A percentile compares a stretch with the other conserved stretches of the same genome.
These are phyloP conservation scores for Peromyscus maniculatus DNA, from an alignment of 2,113 vertebrate species.

Conservation along the genomic window DNA sequence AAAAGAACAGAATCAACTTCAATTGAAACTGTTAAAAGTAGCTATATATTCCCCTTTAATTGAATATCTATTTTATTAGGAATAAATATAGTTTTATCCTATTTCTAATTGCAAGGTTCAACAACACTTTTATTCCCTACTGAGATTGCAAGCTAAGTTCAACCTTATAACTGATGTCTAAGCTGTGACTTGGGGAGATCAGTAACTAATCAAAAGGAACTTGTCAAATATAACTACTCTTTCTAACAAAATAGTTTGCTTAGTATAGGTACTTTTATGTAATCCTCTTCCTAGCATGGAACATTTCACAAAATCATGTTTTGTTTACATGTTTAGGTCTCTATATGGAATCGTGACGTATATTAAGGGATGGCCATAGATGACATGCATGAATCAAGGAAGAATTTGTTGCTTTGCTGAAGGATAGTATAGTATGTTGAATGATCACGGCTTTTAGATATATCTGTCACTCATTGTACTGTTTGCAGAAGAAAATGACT, in stretches of 20 bases:
- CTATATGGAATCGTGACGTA: neutral
- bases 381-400: neutral
- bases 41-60: neutral
- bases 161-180: neutral
- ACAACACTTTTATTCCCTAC: neutral
- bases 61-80: neutral
- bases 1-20: neutral
- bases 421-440: too few species aligned
- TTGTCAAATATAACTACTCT: neutral
- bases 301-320: neutral
- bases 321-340: neutral
- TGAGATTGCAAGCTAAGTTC: neutral
- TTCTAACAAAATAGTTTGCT: neutral
- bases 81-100: neutral
- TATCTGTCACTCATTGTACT: neutral
- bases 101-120: neutral
- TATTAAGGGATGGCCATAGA: neutral
- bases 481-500: neutral
- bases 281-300: neutral
- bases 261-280: neutral
- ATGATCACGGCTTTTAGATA: neutral
- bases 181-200: neutral
- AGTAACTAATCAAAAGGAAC: neutral
- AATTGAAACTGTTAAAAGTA: neutral
- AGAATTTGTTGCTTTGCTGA: neutral